Evolutionary conservation across 1,140 invertebrate species (phyloP), one percentile per base, ranked within the genome.

Genomic region (Hylaeus anthracinus): DNA sequence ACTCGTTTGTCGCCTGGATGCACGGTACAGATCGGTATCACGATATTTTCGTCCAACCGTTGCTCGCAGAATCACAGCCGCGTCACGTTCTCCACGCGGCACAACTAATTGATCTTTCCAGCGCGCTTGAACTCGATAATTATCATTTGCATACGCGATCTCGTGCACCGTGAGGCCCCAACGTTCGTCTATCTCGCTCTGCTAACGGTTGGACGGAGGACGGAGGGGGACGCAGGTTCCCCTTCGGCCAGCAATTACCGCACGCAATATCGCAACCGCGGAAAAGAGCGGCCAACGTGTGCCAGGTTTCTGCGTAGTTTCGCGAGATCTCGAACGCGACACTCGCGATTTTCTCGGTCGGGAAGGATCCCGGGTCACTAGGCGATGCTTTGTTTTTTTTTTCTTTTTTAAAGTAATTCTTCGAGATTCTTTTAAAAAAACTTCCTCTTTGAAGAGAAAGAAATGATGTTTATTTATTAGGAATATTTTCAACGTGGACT

Each of bases 21-120:
- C 51, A 8, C 48, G 48, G 4, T 10, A 51, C 51, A 9, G 5
- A 51, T 51, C 51, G 51, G 9, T 51, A 51, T 51, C 51, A 9
- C 51, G 51, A 51, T 51, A 51, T 51, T 67, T 67, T 67, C 65
- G 64, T 26, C 64, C 3, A 66, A 48, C 15, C 43, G 64, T 8
- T 26, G 14, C 43, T 26, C 64, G 64, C 64, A 66, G 48, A 64
- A 39, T 26, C 26, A 14, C 77, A 71, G 41, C 39, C 63, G 71
- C 85, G 85, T 87, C 86, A 87, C 82, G 64, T 86, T 87, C 79
- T 82, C 76, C 89, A 88, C 85, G 81, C 86, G 88, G 89, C 89
- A 90, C 87, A 90, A 81, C 90, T 93, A 93, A 93, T 92, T 92
- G 91, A 93, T 93, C 91, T 93, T 92, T 92, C 91, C 86, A 90